Conservation (phyloP, 2,888 invertebrate species). For the Galerucella nymphaeae region DNA sequence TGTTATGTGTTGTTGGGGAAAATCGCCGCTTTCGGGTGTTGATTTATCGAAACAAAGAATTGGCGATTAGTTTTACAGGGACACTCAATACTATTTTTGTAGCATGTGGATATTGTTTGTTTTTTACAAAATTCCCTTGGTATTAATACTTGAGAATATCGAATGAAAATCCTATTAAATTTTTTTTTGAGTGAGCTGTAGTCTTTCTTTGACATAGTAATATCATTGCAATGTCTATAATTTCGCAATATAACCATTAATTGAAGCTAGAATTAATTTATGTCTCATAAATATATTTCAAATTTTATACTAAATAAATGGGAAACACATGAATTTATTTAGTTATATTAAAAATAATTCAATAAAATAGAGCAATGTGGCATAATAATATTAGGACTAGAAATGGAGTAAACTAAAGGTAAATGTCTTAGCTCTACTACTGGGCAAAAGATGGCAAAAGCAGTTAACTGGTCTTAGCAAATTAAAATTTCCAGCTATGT, state of each 20-base stretch:
- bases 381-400: neutral
- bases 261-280: too few relatives aligned
- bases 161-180: neutral
- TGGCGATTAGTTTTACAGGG: neutral
- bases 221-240: too few relatives aligned
- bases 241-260: too few relatives aligned
- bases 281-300: too few relatives aligned
- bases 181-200: neutral
- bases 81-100: neutral
- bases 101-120: neutral
- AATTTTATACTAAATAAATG: too few relatives aligned
- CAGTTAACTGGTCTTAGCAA: too few relatives aligned
- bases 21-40: slow-evolving; percentile 16
- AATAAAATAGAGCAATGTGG: too few relatives aligned
- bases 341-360: neutral
- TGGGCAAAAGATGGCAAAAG: neutral
- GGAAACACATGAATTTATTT: too few relatives aligned
- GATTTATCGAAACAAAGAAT: slow-evolving; percentile 18
- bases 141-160: neutral
- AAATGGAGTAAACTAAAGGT: neutral
- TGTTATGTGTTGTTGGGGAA: slow-evolving; percentile 28
- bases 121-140: neutral
- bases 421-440: too few relatives aligned
- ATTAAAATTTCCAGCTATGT: too few relatives aligned
- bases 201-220: neutral